Conservation (phyloP, 2,113 vertebrate species). For the Corvus moneduloides region DNA sequence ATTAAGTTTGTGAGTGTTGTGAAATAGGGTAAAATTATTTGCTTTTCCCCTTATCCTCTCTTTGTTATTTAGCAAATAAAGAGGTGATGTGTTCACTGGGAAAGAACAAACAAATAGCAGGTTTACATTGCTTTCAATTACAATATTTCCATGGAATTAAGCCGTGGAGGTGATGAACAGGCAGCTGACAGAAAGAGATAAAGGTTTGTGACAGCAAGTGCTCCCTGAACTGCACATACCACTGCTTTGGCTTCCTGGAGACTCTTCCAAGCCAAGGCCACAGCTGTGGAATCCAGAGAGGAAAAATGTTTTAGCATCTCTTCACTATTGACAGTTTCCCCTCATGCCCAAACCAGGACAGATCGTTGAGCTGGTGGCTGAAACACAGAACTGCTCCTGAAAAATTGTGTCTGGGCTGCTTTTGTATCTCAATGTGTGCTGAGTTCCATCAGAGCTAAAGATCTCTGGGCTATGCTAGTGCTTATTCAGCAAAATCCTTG, state of each 20-base stretch:
- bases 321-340: not conserved
- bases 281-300: not conserved
- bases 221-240: not conserved
- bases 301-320: not conserved
- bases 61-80: not conserved
- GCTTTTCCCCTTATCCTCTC: not conserved
- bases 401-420: not conserved
- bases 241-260: not conserved
- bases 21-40: not conserved
- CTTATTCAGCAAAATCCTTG: not conserved
- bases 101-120: not conserved
- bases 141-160: not conserved
- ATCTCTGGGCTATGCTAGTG: not conserved
- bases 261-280: not conserved
- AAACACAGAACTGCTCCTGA: not conserved
- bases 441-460: not conserved
- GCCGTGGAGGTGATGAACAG: not conserved
- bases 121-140: not conserved
- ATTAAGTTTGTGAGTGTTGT: not conserved
- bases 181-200: not conserved
- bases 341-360: rapidly evolving
- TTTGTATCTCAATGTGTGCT: not conserved
- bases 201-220: not conserved
- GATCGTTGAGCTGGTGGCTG: not conserved
- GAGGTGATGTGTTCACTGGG: not conserved